Base-by-base conservation (phyloP, 2,888 invertebrate species). In the Seira musarum region DNA sequence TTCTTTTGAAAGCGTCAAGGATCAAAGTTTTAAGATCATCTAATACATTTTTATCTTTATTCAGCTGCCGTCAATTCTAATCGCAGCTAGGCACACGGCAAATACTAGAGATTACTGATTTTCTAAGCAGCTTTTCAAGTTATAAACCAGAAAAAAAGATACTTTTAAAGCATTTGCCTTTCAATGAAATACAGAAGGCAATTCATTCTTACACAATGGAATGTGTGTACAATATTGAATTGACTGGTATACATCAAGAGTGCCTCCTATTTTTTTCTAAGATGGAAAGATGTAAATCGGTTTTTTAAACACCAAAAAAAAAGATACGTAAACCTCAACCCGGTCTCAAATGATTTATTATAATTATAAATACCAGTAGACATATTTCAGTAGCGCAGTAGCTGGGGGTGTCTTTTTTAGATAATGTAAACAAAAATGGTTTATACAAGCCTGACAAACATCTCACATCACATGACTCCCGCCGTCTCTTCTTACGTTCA, bases 371-470 rank as follows among this genome's bases (percentile, higher is more conserved):
- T 30, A 30, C 8, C 8, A 30, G 6, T 53, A 17, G 53, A 53
- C 15, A 53, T 53, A 53, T 53, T 17, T 53, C 53, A 53, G 53
- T 53, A n/a, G 13, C 17, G 53, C 15, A 8, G 53, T 2, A 15
- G 30, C 3, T 30, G 30, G 3, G 8, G 30, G n/a, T n/a, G n/a
- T n/a, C n/a, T 53, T 53, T 53, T 53, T 53, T 53, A 53, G 53
- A 13, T 53, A n/a, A 53, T 17, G 53, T 53, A 53, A 53, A 53
- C 71, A 67, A 72, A 79, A 25, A 71, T 73, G 46, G 79, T 79
- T 79, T 79, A 79, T 72, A 79, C 22, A 30, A 79, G 73, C 53
- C 67, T 75, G 73, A 79, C 79, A 79, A 79, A 79, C 73, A 79
- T 79, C 22, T 24, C 46, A 24, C 35, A 21, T 24, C 46, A 24